Evolutionary conservation across 2,113 vertebrate genomes (phyloP).

Genomic region (Pantherophis guttatus): DNA sequence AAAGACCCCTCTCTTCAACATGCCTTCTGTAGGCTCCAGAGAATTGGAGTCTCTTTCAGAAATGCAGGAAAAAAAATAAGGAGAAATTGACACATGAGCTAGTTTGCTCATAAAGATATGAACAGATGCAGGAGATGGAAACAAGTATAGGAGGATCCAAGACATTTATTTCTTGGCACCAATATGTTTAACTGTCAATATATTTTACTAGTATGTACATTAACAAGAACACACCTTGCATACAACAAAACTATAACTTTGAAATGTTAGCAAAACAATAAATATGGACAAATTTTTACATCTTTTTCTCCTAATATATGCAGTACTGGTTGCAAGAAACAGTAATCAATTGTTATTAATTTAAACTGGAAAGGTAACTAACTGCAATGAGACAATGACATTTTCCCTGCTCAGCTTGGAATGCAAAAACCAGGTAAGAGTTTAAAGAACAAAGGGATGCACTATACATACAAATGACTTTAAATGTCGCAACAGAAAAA

Average conservation of each 20-base stretch:
- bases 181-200: constrained; percentile 63
- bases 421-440: constrained; percentile 40
- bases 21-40: neutral
- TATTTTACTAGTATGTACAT: constrained; percentile 65
- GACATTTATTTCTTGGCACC: constrained; percentile 69
- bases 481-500: constrained; percentile 26
- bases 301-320: constrained; percentile 24
- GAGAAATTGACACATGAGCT: neutral
- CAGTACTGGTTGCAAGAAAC: constrained; percentile 32
- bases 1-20: no score
- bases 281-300: constrained; percentile 44
- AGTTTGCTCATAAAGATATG: neutral
- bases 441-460: neutral
- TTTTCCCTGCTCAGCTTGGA: constrained; percentile 49
- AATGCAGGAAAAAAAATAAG: neutral
- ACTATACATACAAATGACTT: constrained; percentile 13
- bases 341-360: constrained; percentile 37
- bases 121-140: neutral
- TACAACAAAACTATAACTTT: constrained; percentile 46
- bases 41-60: neutral
- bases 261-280: constrained; percentile 50
- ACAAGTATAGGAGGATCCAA: constrained; percentile 31
- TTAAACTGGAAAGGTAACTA: constrained; percentile 40
- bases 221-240: constrained; percentile 46
- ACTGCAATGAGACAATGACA: constrained; percentile 52